These are phyloP conservation scores for Cottus gobio DNA, from an alignment of 2,113 vertebrate species.

Conservation along the genomic window DNA sequence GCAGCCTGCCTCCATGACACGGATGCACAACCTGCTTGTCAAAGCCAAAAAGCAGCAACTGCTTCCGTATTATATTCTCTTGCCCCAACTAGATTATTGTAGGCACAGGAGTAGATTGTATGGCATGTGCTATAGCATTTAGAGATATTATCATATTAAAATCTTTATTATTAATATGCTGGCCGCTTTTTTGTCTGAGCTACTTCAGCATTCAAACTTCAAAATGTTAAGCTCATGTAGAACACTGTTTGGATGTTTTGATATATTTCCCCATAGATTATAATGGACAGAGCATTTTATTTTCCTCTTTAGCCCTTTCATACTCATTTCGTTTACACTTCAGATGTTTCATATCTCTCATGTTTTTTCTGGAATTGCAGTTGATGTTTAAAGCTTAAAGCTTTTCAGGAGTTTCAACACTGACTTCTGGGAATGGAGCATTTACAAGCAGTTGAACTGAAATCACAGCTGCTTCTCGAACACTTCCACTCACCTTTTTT, in stretches of 20 bases:
- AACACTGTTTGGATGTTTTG: neutral
- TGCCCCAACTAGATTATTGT: neutral
- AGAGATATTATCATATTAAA: constrained; percentile 12
- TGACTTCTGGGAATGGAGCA: neutral
- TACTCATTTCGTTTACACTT: neutral
- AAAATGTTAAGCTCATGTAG: neutral
- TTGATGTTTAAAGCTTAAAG: constrained; percentile 6
- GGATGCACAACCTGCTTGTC: constrained; percentile 22
- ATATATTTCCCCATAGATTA: neutral
- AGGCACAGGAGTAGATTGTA: neutral
- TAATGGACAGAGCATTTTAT: neutral
- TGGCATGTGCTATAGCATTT: constrained; percentile 28
- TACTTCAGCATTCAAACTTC: neutral
- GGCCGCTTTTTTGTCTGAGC: neutral
- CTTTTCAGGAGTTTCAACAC: neutral
- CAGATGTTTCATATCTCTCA: neutral
- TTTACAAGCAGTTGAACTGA: constrained; percentile 3
- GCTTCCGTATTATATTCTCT: constrained; percentile 11
- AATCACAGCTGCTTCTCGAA: neutral
- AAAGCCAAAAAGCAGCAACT: constrained; percentile 53
- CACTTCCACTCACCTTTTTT: neutral
- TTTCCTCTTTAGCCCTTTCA: neutral
- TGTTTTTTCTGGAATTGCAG: neutral
- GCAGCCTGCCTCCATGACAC: no score
- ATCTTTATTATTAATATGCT: constrained; percentile 9